A percentile compares a stretch with the other conserved stretches of the same genome.
Conservation (phyloP, 2,888 invertebrate species). For the Melieria picta region DNA sequence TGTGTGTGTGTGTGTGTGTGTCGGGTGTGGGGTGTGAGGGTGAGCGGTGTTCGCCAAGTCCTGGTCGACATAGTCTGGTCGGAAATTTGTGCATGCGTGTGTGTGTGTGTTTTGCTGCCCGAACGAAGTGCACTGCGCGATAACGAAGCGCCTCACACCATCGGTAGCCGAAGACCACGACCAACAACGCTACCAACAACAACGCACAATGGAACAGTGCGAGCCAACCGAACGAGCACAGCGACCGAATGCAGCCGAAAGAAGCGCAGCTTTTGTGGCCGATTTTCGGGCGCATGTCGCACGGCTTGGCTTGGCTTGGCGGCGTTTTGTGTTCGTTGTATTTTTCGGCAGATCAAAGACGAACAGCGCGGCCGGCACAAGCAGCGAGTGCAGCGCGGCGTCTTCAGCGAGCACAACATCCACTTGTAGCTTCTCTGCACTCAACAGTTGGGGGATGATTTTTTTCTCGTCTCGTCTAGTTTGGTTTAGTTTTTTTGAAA, state of each 20-base stretch:
- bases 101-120: neutral
- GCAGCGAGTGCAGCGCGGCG: neutral
- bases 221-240: constrained; percentile 54
- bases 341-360: constrained; percentile 37
- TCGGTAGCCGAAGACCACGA: constrained; percentile 24
- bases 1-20: constrained; percentile 9
- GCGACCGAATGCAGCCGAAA: constrained; percentile 38
- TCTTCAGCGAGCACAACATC: constrained; percentile 32
- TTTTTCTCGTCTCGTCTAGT: neutral
- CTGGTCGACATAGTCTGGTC: neutral
- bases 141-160: constrained; percentile 54
- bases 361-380: constrained; percentile 24
- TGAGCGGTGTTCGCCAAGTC: neutral
- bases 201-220: constrained; percentile 15
- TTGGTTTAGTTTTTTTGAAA: neutral
- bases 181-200: constrained; percentile 20
- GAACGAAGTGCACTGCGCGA: constrained; percentile 52
- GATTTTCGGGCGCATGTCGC: constrained; percentile 35
- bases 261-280: constrained; percentile 33
- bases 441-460: constrained; percentile 15
- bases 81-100: neutral
- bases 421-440: constrained; percentile 44
- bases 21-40: neutral
- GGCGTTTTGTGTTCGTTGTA: constrained; percentile 4
- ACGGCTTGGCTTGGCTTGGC: constrained; percentile 6